phyloP scores from a whole-genome alignment of 2,797 vertebrate genomes.

The Scyliorhinus canicula region DNA sequence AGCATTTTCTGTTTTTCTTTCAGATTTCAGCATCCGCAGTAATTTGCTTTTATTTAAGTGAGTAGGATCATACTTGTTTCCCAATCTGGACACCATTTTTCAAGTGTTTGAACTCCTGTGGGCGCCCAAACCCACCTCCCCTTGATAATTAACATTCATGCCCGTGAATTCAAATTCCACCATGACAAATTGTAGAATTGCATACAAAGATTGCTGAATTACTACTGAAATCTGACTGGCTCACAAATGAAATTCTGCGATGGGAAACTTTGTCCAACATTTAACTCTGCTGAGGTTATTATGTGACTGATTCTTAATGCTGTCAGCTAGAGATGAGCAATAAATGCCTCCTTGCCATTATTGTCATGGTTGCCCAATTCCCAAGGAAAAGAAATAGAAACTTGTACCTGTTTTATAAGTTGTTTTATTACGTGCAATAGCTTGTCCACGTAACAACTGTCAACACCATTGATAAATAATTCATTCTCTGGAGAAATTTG shows the following conservation, averaged over 20 bases:
- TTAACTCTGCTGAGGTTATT: background rate
- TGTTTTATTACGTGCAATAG: background rate
- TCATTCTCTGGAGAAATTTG: background rate
- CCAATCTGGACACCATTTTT: too few relatives aligned
- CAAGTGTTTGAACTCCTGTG: too few relatives aligned
- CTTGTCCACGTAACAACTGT: background rate
- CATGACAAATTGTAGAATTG: background rate
- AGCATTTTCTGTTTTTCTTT: too few relatives aligned
- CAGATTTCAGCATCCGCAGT: too few relatives aligned
- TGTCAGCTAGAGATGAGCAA: background rate
- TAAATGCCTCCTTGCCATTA: background rate
- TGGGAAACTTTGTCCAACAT: background rate
- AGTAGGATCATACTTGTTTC: too few relatives aligned
- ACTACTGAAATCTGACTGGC: background rate
- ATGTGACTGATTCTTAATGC: background rate
- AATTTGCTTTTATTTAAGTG: too few relatives aligned
- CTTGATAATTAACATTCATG: too few relatives aligned
- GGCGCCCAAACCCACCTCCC: too few relatives aligned
- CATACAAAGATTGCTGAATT: background rate
- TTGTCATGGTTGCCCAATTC: background rate
- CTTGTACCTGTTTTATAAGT: background rate
- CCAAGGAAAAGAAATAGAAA: slow-evolving; percentile 1
- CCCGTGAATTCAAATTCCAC: background rate
- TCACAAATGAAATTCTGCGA: background rate
- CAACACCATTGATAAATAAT: background rate